Base-by-base conservation (phyloP, 2,797 vertebrate species). In the Peromyscus melanophrys region DNA sequence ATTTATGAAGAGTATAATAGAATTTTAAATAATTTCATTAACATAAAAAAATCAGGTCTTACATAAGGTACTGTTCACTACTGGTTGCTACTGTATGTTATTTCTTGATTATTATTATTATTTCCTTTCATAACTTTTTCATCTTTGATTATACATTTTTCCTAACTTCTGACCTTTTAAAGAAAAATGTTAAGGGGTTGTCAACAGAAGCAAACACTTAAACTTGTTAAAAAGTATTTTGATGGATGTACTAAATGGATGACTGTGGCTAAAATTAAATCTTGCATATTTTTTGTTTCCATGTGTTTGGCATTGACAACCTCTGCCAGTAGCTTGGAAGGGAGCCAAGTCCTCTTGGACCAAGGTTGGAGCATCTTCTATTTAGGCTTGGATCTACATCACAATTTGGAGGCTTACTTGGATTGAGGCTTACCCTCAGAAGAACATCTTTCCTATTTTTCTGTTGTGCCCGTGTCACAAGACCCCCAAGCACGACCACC, bases 21-120 rank as follows among this genome's bases (percentile, higher is more conserved):
- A 13, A 89, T 78, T 83, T 90, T 83, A 73, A 96, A 49, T 46
- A 25, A 71, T 65, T 94, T 90, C 14, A 76, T 55, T 67, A 86
- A 77, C 4, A 73, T 67, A n/a, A 67, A 85, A 46, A 65, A 49
- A n/a, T 49, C 19, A 49, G 17, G 19, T 49, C 59, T 67, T 67
- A 25, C 19, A 65, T 14, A 85, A 85, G 11, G 23, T 49, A 6
- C 31, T 17, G 49, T 37, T 73, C 19, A 83, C 55, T 43, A 61
- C 2, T 65, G 46, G 52, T 49, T 52, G 27, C 6, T 95, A 63
- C 25, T 92, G 19, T 0, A 31, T 40, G 1, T 43, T 89, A n/a
- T 27, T 75, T 77, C 21, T 61, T 61, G 80, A 43, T 52, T 52
- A 27, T 0, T 71, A 52, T 52, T 52, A 55, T 55, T 55, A 76